Evolutionary conservation across 2,113 vertebrate species (phyloP), one percentile per base, ranked within the genome.

Genomic region (Drymodes brunneopygia): DNA sequence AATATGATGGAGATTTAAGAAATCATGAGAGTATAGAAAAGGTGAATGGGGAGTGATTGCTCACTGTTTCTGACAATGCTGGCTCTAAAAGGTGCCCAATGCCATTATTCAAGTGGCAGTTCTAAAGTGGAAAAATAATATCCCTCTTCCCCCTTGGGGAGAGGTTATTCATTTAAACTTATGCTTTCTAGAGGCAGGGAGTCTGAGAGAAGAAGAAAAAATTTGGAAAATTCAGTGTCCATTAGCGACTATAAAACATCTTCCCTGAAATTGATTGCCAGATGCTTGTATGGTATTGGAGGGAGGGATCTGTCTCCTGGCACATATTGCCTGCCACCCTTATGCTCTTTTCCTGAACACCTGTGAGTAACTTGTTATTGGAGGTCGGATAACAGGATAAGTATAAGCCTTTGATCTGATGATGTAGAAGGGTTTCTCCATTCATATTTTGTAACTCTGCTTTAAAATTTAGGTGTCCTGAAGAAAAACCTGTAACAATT

Each of bases 21-120:
- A 97, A 97, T 95, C 82, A 95, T 81, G 84, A 72, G 75, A 74
- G 75, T 94, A 97, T 84, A 92, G 96, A 92, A 44, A 36, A 90
- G 83, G 88, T 95, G 94, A 97, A 97, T 95, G 87, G 94, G 67
- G 91, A 95, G 80, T 97, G 96, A 97, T 97, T 97, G 94, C 96
- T 96, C 82, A 70, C 95, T 62, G 77, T 58, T 88, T 88, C 91
- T 92, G 94, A 96, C 95, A 96, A 88, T 93, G 74, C 75, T 67
- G 35, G 50, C 19, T 96, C 82, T 81, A 38, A 94, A 94, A 92
- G 74, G 72, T 85, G 72, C 64, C 92, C 92, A 60, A 60, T 96
- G 95, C 89, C 60, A 60, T 94, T 95, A 96, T 94, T 96, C 94
- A 94, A 78, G 51, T 13, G 1, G 42, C 35, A 53, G 47, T 15